Percentiles rank a stretch among this genome's conserved stretches.
These are phyloP conservation scores for Tokudaia muenninki DNA, from an alignment of 2,797 vertebrate genomes.

Conservation along the genomic window DNA sequence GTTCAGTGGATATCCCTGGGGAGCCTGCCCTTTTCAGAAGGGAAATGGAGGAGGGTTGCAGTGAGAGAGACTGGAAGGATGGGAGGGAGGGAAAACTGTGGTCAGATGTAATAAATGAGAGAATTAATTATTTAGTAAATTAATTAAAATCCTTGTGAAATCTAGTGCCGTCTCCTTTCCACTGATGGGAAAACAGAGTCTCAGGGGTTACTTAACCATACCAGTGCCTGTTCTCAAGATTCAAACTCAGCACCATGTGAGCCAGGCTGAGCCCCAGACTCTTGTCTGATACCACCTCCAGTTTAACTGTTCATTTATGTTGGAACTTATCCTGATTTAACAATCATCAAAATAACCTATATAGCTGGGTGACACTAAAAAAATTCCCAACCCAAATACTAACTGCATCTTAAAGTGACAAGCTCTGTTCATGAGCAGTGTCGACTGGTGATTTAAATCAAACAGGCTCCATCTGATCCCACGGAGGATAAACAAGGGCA, in stretches of 20 bases:
- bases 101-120: neutral
- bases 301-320: neutral
- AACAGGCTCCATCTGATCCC: constrained; percentile 2
- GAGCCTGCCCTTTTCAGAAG: neutral
- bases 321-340: neutral
- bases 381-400: neutral
- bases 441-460: neutral
- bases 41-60: neutral
- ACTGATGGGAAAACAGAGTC: neutral
- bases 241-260: neutral
- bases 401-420: neutral
- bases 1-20: neutral
- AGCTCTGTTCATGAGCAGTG: neutral
- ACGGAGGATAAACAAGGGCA: neutral
- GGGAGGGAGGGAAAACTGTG: neutral
- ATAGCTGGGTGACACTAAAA: neutral
- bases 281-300: neutral
- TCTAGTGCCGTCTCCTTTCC: neutral
- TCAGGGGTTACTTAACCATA: neutral
- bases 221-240: neutral
- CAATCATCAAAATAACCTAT: neutral
- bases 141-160: neutral
- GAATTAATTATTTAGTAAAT: neutral
- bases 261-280: neutral
- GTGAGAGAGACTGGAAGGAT: no score